These are phyloP conservation scores for Harpalus rufipes DNA, from an alignment of 2,888 invertebrate species.

Conservation along the genomic window DNA sequence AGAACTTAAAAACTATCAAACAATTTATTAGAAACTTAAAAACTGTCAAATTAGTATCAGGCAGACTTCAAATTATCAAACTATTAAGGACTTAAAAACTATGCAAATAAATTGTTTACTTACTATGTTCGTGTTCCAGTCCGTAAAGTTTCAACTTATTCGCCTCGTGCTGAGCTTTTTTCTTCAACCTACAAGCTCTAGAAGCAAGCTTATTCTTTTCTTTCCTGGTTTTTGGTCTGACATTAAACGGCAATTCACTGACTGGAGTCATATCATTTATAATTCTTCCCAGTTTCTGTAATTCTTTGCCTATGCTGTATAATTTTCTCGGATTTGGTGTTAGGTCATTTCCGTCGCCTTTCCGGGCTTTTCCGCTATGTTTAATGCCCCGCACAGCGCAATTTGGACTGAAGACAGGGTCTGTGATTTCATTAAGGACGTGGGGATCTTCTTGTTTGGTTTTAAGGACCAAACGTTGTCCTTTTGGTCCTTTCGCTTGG, in stretches of 20 bases:
- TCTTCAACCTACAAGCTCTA: constrained; percentile 97
- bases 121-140: constrained; percentile 96
- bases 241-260: constrained; percentile 93
- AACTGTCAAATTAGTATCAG: too few relatives aligned
- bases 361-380: constrained; percentile 91
- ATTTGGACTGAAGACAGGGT: constrained; percentile 97
- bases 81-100: too few relatives aligned
- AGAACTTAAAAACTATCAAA: too few relatives aligned
- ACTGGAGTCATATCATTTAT: constrained; percentile 98
- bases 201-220: constrained; percentile 99
- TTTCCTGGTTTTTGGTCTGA: constrained; percentile 94
- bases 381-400: constrained; percentile 92
- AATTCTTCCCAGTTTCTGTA: constrained; percentile 92
- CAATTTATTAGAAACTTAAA: too few relatives aligned
- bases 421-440: constrained; percentile 92
- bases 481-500: constrained; percentile 98
- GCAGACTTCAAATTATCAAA: too few relatives aligned
- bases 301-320: constrained; percentile 92
- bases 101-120: constrained; percentile 75
- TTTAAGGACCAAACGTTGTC: constrained; percentile 91
- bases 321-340: constrained; percentile 97
- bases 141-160: constrained; percentile 97
- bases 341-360: constrained; percentile 98
- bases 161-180: constrained; percentile 99
- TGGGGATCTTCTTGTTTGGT: constrained; percentile 95